These are phyloP conservation scores for Strix aluco DNA, from an alignment of 2,113 vertebrate species.

Conservation along the genomic window DNA sequence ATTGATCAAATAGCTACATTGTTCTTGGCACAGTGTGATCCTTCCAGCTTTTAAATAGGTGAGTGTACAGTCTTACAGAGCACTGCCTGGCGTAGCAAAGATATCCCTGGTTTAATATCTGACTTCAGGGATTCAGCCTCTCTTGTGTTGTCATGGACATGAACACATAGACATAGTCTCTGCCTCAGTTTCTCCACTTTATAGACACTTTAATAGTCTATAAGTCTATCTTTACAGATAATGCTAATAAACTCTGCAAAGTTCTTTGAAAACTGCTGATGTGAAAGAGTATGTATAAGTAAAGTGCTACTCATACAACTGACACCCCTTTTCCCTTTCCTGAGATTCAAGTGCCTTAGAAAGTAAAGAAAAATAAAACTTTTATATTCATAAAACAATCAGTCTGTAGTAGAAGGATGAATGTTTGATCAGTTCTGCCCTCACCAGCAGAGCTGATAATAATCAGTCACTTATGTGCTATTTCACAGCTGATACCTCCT, in stretches of 20 bases:
- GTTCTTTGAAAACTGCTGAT: not conserved
- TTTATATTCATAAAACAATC: not conserved
- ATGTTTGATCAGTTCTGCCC: conserved; percentile 37
- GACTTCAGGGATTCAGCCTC: not conserved
- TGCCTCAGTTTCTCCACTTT: conserved; percentile 13
- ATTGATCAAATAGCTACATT: not conserved
- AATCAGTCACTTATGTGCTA: conserved; percentile 71
- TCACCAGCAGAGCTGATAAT: conserved; percentile 65
- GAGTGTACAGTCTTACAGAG: not conserved
- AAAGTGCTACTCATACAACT: not conserved
- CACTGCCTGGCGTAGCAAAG: not conserved
- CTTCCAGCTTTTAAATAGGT: not conserved
- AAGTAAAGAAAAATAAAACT: conserved; percentile 17
- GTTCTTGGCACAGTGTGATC: not conserved
- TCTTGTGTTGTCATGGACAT: accelerated
- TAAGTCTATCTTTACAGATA: not conserved
- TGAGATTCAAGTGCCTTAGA: not conserved
- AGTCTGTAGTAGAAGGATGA: conserved; percentile 27
- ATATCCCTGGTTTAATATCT: not conserved
- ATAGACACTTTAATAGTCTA: not conserved
- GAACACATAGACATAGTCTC: not conserved
- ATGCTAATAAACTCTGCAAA: not conserved
- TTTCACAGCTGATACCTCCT: conserved; percentile 77
- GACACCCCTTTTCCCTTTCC: not conserved
- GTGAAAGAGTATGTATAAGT: not conserved